These are phyloP conservation scores for Amyelois transitella DNA, from an alignment of 1,140 invertebrate genomes.

Conservation along the genomic window DNA sequence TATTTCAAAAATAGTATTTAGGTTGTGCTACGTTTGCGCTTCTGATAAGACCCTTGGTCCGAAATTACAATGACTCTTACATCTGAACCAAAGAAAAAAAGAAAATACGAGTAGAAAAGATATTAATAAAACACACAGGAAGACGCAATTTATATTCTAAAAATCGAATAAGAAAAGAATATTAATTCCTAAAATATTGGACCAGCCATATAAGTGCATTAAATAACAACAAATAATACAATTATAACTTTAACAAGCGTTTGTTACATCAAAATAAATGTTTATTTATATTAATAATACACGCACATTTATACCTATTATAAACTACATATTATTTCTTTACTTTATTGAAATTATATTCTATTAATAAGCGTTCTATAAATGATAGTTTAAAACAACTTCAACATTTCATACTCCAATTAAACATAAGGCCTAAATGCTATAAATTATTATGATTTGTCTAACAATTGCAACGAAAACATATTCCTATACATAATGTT, in stretches of 20 bases:
- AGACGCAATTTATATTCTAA: constrained; percentile 21
- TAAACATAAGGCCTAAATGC: not conserved
- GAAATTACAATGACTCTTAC: not conserved
- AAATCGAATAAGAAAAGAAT: not conserved
- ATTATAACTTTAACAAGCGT: constrained; percentile 1
- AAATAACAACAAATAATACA: not conserved
- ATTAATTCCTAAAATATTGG: constrained; percentile 18
- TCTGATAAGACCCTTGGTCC: not conserved
- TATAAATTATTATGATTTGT: not conserved
- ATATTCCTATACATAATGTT: constrained; percentile 16
- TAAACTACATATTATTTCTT: not conserved
- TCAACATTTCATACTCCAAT: not conserved
- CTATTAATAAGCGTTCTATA: constrained; percentile 1
- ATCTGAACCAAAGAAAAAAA: not conserved
- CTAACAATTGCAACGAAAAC: not conserved
- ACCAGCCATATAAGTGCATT: constrained; percentile 8
- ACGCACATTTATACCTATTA: not conserved
- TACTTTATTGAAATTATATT: not conserved
- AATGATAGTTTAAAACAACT: not conserved
- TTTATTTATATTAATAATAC: not conserved
- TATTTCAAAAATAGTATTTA: not conserved
- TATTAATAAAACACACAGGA: constrained; percentile 10
- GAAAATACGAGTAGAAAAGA: not conserved
- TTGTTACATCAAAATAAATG: not conserved
- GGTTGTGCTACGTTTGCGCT: not conserved